phyloP scores from a whole-genome alignment of 2,888 invertebrate genomes.

The Lymantria monacha region DNA sequence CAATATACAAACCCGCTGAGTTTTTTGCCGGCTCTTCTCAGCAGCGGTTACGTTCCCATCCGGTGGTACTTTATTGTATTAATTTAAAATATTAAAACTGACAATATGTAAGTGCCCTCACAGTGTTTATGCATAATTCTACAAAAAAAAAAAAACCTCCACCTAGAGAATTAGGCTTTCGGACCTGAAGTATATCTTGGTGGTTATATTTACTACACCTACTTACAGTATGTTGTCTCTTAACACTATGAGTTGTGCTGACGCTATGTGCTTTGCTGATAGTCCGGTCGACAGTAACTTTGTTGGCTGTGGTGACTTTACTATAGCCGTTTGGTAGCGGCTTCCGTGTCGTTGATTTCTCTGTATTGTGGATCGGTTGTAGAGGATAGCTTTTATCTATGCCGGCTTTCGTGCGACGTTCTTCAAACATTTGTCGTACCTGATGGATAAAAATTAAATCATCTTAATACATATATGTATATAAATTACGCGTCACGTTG shows the following conservation, averaged over 20 bases:
- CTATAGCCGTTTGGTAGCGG: slow-evolving; percentile 62
- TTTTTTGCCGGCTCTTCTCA: no score
- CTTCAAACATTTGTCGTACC: slow-evolving; percentile 94
- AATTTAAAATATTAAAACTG: no score
- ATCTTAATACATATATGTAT: no score
- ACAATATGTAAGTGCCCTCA: no score
- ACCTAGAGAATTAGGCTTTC: no score
- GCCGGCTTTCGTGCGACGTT: slow-evolving; percentile 87
- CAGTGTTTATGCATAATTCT: no score
- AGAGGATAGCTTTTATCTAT: slow-evolving; percentile 92
- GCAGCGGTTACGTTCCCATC: no score
- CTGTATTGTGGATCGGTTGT: slow-evolving; percentile 86
- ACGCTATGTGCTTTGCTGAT: slow-evolving; percentile 40
- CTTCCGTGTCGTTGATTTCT: slow-evolving; percentile 50
- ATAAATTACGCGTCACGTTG: no score
- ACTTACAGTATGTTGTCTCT: slow-evolving; percentile 44
- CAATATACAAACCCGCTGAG: no score
- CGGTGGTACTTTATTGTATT: no score
- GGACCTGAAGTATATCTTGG: no score
- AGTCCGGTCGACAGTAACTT: slow-evolving; percentile 48
- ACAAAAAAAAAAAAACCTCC: no score
- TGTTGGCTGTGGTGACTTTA: slow-evolving; percentile 52
- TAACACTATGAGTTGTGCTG: slow-evolving; percentile 50
- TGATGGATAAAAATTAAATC: slow-evolving; percentile 32
- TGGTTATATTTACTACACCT: neutral